A percentile compares a stretch with the other conserved stretches of the same genome.
These are phyloP conservation scores for Astur gentilis DNA, from an alignment of 2,113 vertebrate genomes.

Conservation along the genomic window DNA sequence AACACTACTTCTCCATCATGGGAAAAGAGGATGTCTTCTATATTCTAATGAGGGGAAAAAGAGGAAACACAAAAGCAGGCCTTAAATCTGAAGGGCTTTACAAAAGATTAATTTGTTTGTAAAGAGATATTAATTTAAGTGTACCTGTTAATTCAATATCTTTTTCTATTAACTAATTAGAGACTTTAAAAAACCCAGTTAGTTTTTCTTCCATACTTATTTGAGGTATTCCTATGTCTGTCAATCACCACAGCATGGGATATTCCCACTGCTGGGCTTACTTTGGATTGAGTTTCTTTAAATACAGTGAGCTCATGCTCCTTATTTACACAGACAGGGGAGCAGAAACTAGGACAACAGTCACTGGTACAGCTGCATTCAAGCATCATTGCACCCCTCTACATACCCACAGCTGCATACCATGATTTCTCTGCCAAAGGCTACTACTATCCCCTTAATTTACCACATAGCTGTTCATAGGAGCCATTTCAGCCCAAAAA, in stretches of 20 bases:
- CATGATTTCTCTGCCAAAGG: not conserved
- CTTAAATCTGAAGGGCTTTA: not conserved
- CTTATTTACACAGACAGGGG: not conserved
- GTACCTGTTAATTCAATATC: not conserved
- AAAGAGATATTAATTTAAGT: not conserved
- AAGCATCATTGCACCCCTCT: not conserved
- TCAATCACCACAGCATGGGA: not conserved
- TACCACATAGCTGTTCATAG: not conserved
- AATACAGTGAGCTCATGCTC: not conserved
- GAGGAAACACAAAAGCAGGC: not conserved
- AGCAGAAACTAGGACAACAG: not conserved
- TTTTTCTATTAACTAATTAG: not conserved
- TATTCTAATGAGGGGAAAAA: not conserved
- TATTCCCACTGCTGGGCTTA: not conserved
- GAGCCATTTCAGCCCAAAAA: not conserved
- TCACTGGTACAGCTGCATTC: not conserved
- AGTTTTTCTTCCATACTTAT: not conserved
- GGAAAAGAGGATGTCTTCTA: not conserved
- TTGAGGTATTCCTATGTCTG: not conserved
- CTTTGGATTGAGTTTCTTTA: not conserved
- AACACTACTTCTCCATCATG: not conserved
- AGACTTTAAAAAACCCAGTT: not conserved
- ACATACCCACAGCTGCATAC: not conserved
- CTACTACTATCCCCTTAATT: not conserved
- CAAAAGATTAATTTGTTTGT: not conserved